Conservation (phyloP, 1,140 invertebrate species). For the Lordiphosa stackelbergi region DNA sequence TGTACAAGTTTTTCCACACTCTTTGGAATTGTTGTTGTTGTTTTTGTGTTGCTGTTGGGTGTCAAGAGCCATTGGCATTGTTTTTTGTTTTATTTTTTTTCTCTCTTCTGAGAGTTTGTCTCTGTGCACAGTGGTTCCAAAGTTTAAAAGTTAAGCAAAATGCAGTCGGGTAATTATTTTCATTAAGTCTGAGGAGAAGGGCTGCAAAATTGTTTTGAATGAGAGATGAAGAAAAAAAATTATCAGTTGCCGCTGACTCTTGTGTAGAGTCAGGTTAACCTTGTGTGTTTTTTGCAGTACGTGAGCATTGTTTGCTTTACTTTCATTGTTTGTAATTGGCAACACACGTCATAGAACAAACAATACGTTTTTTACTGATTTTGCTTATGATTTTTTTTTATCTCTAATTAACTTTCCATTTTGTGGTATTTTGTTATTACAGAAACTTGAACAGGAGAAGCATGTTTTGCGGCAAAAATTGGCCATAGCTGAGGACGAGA, state of each 20-base stretch:
- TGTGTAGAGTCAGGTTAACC: slow-evolving; percentile 45
- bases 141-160: slow-evolving; percentile 6
- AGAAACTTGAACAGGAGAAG: slow-evolving; percentile 96
- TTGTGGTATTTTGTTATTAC: slow-evolving; percentile 58
- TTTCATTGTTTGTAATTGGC: slow-evolving; percentile 61
- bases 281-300: slow-evolving; percentile 46
- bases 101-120: slow-evolving; percentile 26
- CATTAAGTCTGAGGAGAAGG: slow-evolving; percentile 18
- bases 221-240: slow-evolving; percentile 8
- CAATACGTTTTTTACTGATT: slow-evolving; percentile 20
- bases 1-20: slow-evolving; percentile 13
- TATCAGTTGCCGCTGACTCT: slow-evolving; percentile 22
- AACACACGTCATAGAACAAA: slow-evolving; percentile 58
- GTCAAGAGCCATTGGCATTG: slow-evolving; percentile 64
- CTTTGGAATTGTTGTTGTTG: slow-evolving; percentile 16
- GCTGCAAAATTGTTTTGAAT: slow-evolving; percentile 43
- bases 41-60: slow-evolving; percentile 14
- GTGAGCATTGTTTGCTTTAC: slow-evolving; percentile 57
- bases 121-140: slow-evolving; percentile 29
- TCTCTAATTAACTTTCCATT: slow-evolving; percentile 61
- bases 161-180: slow-evolving; percentile 16
- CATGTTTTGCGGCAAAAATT: slow-evolving; percentile 90
- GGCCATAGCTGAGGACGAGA: slow-evolving; percentile 90
- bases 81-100: slow-evolving; percentile 22
- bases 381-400: background rate